Evolutionary conservation across 2,113 vertebrate species (phyloP).

Genomic region (Hypocryptadius cinnamomeus): DNA sequence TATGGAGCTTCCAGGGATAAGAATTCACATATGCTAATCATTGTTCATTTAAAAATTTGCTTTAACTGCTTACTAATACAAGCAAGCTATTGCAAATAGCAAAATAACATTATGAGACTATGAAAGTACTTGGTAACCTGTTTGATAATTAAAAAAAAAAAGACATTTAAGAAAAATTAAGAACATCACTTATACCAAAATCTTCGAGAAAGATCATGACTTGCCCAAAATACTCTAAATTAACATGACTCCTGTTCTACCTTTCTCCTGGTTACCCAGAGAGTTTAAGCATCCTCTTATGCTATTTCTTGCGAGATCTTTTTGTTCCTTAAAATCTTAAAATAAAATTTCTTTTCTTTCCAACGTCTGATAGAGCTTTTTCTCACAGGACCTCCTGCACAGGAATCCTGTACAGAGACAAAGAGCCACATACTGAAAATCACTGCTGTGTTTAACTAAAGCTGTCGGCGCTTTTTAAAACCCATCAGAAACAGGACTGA

Average conservation of each 20-base stretch:
- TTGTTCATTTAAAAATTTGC: background rate
- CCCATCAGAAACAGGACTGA: background rate
- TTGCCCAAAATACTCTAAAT: background rate
- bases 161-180: background rate
- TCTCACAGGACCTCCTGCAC: background rate
- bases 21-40: background rate
- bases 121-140: background rate
- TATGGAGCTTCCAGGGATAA: background rate
- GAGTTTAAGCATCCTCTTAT: background rate
- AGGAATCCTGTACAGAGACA: background rate
- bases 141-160: background rate
- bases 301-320: background rate
- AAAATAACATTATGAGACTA: background rate
- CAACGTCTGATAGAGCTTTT: background rate
- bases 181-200: background rate
- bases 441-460: background rate
- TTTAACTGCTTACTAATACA: background rate
- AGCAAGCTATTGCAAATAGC: background rate
- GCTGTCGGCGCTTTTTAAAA: background rate
- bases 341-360: background rate
- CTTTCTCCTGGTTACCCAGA: background rate
- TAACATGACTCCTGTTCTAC: background rate
- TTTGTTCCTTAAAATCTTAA: background rate
- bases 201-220: background rate
- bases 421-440: background rate